Conservation (phyloP, 2,888 invertebrate genomes). For the Lycocerus yunnanus region DNA sequence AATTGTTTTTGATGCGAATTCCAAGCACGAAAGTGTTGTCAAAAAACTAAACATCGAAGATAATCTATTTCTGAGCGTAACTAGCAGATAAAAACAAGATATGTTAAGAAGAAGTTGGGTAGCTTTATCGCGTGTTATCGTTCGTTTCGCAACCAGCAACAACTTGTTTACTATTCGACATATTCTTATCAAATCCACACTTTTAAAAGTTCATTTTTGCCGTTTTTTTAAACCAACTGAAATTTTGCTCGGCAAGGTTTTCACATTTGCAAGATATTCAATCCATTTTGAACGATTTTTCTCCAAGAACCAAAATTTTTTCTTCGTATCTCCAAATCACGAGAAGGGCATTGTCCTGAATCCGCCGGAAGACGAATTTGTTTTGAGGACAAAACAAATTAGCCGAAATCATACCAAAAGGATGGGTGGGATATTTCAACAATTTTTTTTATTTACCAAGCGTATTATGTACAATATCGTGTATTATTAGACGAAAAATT, state of each 20-base stretch:
- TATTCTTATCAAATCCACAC: constrained; percentile 14
- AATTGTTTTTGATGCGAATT: neutral
- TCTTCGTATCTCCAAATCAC: no score
- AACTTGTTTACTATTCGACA: constrained; percentile 24
- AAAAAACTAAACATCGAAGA: neutral
- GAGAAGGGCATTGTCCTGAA: no score
- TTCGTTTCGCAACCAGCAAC: constrained; percentile 25
- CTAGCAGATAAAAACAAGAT: neutral
- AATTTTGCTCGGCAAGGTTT: neutral
- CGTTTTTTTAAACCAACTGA: constrained; percentile 3
- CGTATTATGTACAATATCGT: no score
- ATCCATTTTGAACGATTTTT: no score
- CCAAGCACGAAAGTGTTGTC: neutral
- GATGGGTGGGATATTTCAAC: no score
- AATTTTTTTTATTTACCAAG: no score
- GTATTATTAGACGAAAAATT: neutral
- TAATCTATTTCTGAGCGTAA: neutral
- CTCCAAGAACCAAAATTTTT: no score
- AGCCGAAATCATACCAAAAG: no score
- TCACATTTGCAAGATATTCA: no score
- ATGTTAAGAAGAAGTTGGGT: constrained; percentile 5
- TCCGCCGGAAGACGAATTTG: no score
- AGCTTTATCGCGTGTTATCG: constrained; percentile 9
- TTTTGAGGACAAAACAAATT: no score
- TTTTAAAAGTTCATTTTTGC: constrained; percentile 2